Base-by-base conservation (phyloP, 2,888 invertebrate genomes). In the Branchipolynoe longqiensis region DNA sequence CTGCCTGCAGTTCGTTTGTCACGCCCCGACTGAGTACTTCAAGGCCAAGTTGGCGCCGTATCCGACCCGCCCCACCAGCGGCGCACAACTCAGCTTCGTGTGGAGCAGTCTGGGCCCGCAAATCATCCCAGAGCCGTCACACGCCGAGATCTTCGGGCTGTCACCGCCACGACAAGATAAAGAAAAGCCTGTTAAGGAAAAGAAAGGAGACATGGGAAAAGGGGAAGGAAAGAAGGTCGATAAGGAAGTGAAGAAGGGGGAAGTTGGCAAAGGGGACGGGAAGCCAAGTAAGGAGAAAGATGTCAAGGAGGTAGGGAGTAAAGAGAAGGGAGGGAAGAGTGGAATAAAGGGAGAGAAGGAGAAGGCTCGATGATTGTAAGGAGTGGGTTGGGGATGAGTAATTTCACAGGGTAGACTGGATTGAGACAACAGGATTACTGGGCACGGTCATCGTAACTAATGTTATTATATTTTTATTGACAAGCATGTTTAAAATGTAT, bases 1-100 rank as follows among this genome's bases (percentile, higher is more conserved):
- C 41, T 97, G 96, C 89, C 96, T 98, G 96, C 96, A 97, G 91
- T 98, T 98, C 94, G 96, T 98, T 14, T 97, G 98, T 96, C 98
- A 97, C 91, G 97, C 98, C 0, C 98, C 98, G 0, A 97, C 97
- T 0, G 97, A 98, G 93, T 98, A 98, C 87, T 93, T 90, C 93
- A 96, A 96, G 91, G 95, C 96, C 12, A 95, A 95, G 89, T 96
- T 95, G 88, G 96, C 96, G 22, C 97, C 97, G 0, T 97, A 97
- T 93, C 97, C 97, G 22, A 91, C 92, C 1, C 78, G 90, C 2
- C 88, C 90, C 36, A 89, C 88, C 1, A 89, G 91, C 59, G 90
- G 91, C 59, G 92, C 92, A 31, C 91, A 93, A 56, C 89, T 92
- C 33, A 92, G 93, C 85, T 93, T 91, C 88, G 91, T 93, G 56